Evolutionary conservation across 2,797 vertebrate genomes (phyloP).

Genomic region (Alca torda): DNA sequence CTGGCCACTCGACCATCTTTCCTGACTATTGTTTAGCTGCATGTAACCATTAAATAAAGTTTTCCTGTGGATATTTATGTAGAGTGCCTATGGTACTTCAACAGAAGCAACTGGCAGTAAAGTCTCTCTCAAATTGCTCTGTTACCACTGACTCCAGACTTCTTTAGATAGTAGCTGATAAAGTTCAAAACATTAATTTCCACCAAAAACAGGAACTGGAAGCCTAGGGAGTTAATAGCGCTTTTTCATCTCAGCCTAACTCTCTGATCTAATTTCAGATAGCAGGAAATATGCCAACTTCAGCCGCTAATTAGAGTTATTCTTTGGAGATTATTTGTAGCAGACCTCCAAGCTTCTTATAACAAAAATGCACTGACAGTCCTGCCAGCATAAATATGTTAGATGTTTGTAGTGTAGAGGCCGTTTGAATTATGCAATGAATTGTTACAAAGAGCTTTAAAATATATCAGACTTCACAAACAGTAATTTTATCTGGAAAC

Average conservation of each 20-base stretch:
- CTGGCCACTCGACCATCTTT: not conserved
- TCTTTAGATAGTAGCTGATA: constrained; percentile 71
- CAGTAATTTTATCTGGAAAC: constrained; percentile 29
- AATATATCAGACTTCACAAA: constrained; percentile 6
- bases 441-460: constrained; percentile 34
- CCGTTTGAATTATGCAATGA: constrained; percentile 46
- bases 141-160: constrained; percentile 62
- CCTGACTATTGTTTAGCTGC: not conserved
- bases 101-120: constrained; percentile 3
- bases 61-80: constrained; percentile 13
- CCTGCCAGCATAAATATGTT: constrained; percentile 43
- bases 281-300: constrained; percentile 77
- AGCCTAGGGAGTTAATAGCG: constrained; percentile 71
- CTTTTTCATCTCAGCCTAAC: constrained; percentile 72
- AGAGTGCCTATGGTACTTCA: not conserved
- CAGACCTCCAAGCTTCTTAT: constrained; percentile 69
- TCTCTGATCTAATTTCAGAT: constrained; percentile 82
- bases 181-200: constrained; percentile 77
- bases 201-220: constrained; percentile 69
- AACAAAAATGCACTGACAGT: constrained; percentile 61
- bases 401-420: constrained; percentile 12
- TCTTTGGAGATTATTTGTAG: constrained; percentile 76
- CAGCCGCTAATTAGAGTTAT: constrained; percentile 75
- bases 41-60: not conserved
- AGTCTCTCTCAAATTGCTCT: constrained; percentile 11